Percentiles rank a stretch among this genome's conserved stretches.
Evolutionary conservation across 2,797 vertebrate genomes (phyloP).

Genomic region (Choloepus didactylus): DNA sequence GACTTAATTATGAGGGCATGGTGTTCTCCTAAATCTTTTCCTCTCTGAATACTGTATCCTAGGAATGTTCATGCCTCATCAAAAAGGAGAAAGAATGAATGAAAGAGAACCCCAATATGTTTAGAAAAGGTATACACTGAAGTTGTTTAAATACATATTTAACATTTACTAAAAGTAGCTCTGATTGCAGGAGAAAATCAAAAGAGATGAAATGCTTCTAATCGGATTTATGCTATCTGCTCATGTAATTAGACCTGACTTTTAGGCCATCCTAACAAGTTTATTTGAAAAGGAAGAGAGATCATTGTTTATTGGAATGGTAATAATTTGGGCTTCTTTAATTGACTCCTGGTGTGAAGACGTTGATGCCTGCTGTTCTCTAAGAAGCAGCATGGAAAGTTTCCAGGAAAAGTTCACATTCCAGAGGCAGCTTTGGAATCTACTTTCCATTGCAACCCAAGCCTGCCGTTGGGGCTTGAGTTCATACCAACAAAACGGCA

Average conservation of each 20-base stretch:
- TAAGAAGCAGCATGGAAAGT: conserved; percentile 82
- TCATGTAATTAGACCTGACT: conserved; percentile 86
- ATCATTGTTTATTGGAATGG: conserved; percentile 88
- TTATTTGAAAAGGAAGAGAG: conserved; percentile 85
- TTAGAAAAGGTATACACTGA: conserved; percentile 73
- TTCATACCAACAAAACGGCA: background rate
- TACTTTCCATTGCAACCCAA: conserved; percentile 76
- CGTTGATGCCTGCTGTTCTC: conserved; percentile 84
- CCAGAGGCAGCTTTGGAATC: conserved; percentile 78
- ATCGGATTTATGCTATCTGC: conserved; percentile 86
- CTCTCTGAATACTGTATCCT: conserved; percentile 60
- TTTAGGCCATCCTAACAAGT: conserved; percentile 84
- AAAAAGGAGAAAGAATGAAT: conserved; percentile 70
- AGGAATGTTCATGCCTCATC: conserved; percentile 78
- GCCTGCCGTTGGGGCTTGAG: conserved; percentile 24
- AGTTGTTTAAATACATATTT: conserved; percentile 82
- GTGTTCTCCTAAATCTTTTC: conserved; percentile 14
- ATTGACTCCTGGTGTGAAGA: conserved; percentile 87
- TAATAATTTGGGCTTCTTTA: conserved; percentile 88
- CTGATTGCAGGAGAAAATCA: conserved; percentile 86
- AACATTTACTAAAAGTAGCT: conserved; percentile 82
- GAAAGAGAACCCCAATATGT: conserved; percentile 77
- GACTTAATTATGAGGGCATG: background rate
- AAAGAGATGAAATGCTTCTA: conserved; percentile 86
- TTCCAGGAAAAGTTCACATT: conserved; percentile 84